A percentile compares a stretch with the other conserved stretches of the same genome.
Conservation (phyloP, 2,797 vertebrate species). For the Pangasius larnaudii region DNA sequence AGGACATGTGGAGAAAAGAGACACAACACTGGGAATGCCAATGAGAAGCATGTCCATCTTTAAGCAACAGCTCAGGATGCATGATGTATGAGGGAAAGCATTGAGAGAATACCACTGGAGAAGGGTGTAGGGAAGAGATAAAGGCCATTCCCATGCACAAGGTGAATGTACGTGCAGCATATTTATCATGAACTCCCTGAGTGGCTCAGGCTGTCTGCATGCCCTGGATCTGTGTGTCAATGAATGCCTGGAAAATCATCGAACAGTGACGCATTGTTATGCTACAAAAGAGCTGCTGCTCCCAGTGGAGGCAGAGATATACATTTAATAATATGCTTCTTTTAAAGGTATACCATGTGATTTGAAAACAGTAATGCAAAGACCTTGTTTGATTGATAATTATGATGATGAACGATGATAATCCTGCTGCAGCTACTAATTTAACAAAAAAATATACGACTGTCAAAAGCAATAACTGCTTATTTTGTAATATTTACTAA, state of each 20-base stretch:
- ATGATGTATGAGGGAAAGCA: background rate
- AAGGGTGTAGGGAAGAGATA: constrained; percentile 26
- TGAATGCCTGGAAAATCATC: background rate
- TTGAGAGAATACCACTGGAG: background rate
- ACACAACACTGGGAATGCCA: background rate
- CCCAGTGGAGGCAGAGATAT: background rate
- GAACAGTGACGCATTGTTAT: background rate
- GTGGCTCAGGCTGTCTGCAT: background rate
- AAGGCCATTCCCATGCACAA: constrained; percentile 27
- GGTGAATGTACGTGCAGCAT: background rate
- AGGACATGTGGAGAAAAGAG: background rate
- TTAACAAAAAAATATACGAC: background rate
- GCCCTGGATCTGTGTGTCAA: background rate
- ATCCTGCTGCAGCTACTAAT: background rate
- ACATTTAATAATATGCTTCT: background rate
- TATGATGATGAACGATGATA: background rate
- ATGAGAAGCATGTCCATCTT: constrained; percentile 8
- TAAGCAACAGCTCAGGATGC: background rate
- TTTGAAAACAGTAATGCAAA: background rate
- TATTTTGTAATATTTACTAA: background rate
- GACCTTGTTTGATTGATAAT: background rate
- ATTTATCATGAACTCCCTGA: constrained; percentile 27
- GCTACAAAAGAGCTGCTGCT: background rate
- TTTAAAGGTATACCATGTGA: background rate
- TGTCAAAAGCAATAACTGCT: background rate